Conservation (phyloP, 2,113 vertebrate species). For the Sarotherodon lohbergeri region DNA sequence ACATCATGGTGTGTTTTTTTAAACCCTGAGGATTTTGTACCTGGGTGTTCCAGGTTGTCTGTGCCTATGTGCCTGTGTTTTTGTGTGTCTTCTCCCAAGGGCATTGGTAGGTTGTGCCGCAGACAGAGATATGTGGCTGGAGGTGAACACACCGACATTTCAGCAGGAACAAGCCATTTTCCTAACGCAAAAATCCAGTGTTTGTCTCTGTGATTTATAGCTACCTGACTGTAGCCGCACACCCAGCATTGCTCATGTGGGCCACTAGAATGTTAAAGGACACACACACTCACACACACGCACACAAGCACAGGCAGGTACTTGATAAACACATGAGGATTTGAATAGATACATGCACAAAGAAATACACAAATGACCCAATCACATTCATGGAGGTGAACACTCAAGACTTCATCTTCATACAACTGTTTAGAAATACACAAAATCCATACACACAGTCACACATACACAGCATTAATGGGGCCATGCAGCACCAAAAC, state of each 20-base stretch:
- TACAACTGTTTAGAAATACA: neutral
- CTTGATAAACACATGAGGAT: neutral
- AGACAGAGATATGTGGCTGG: conserved; percentile 37
- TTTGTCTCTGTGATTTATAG: conserved; percentile 60
- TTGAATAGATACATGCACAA: neutral
- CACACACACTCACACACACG: neutral
- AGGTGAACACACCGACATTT: conserved; percentile 40
- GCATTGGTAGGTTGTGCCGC: conserved; percentile 12
- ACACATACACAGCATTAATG: neutral
- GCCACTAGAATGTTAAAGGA: conserved; percentile 25
- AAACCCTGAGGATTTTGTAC: neutral
- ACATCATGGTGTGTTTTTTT: neutral
- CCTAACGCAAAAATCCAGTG: neutral
- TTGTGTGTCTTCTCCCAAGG: conserved; percentile 28
- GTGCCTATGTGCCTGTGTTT: neutral
- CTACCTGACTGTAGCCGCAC: neutral
- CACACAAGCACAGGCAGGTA: neutral
- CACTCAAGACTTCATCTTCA: neutral
- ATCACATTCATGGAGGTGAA: neutral
- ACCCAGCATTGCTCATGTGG: conserved; percentile 33
- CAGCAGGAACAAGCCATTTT: conserved; percentile 39
- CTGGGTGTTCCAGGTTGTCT: neutral
- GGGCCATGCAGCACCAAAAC: neutral
- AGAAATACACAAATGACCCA: neutral
- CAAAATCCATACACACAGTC: neutral